Conservation (phyloP, 2,113 vertebrate genomes). For the Echinops telfairi region DNA sequence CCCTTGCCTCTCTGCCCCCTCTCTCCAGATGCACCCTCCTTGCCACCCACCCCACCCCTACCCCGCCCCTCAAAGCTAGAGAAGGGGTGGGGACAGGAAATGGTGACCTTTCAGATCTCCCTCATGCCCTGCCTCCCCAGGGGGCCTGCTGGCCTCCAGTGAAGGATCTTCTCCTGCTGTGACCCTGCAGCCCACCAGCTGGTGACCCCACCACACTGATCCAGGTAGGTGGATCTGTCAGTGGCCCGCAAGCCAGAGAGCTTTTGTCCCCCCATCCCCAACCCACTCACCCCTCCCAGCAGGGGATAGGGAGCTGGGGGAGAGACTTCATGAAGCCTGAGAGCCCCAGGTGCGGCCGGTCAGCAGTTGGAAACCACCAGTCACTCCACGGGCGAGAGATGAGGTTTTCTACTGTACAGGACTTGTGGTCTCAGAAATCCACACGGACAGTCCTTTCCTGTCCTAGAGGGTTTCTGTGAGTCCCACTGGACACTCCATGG, state of each 20-base stretch:
- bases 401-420: too few species aligned
- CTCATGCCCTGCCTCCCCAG: not conserved
- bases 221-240: not conserved
- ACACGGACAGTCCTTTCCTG: too few species aligned
- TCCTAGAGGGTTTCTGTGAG: too few species aligned
- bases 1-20: not conserved
- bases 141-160: conserved; percentile 29
- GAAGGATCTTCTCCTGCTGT: not conserved
- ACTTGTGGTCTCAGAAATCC: too few species aligned
- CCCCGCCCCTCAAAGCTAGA: not conserved
- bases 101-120: not conserved
- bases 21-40: not conserved
- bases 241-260: not conserved
- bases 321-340: not conserved
- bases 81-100: not conserved
- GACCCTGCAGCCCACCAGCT: not conserved
- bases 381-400: too few species aligned
- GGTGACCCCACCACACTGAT: not conserved
- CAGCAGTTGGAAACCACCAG: too few species aligned
- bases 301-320: not conserved
- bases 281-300: not conserved
- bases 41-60: not conserved
- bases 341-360: too few species aligned
- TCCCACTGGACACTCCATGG: too few species aligned
- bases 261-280: not conserved